Conservation (phyloP, 2,113 vertebrate species). For the Prolemur simus region DNA sequence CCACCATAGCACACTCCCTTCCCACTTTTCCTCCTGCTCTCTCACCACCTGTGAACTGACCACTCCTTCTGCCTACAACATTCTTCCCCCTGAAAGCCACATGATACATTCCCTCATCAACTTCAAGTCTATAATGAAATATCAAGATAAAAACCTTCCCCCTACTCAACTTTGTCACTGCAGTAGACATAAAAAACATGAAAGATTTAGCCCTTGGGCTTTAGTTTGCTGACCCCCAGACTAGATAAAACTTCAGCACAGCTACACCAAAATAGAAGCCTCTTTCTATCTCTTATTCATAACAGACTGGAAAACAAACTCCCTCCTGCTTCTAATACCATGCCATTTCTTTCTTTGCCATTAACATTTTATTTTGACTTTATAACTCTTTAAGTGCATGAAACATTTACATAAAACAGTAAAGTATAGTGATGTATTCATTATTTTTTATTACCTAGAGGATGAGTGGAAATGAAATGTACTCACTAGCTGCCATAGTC, state of each 20-base stretch:
- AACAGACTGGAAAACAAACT: constrained; percentile 33
- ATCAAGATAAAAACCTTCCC: neutral
- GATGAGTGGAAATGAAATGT: constrained; percentile 75
- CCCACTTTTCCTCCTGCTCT: neutral
- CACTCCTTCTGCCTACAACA: neutral
- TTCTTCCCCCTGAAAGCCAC: neutral
- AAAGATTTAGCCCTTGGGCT: neutral
- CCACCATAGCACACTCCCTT: neutral
- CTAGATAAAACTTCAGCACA: neutral
- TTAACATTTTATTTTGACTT: constrained; percentile 77
- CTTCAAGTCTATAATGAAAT: neutral
- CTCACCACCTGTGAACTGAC: neutral
- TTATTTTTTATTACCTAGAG: constrained; percentile 76
- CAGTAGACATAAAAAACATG: neutral
- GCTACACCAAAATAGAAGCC: neutral
- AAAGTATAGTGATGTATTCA: constrained; percentile 73
- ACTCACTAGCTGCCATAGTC: constrained; percentile 63
- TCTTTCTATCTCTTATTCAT: constrained; percentile 24
- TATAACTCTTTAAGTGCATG: constrained; percentile 74
- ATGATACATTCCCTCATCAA: neutral
- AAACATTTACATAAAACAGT: constrained; percentile 77
- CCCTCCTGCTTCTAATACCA: neutral
- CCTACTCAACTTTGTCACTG: neutral
- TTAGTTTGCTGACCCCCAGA: neutral
- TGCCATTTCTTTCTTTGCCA: constrained; percentile 57